Base-by-base conservation (phyloP, 2,797 vertebrate genomes). In the Triplophysa bombifrons region DNA sequence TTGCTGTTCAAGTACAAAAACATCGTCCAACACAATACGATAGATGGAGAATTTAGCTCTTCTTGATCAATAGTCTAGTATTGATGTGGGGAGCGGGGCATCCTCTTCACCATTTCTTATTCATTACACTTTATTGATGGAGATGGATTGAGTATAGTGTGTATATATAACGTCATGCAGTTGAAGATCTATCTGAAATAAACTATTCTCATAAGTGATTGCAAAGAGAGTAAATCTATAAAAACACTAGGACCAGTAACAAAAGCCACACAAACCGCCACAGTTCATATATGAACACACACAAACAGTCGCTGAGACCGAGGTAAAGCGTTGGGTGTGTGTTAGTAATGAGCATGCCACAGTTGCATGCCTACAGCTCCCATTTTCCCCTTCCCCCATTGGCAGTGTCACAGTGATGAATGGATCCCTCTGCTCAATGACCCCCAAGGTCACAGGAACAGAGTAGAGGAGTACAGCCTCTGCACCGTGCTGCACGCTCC, bases 381-480 rank as follows among this genome's bases (percentile, higher is more conserved):
- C 22, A 25, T 14, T 63, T 69, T 25, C 48, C 69, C 82, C 71
- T 25, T 85, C 70, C 72, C 83, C 82, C 86, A 85, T 83, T 82
- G 71, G 51, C 88, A 87, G 88, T 84, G 82, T 91, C 90, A 90
- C 76, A 78, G 85, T 93, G 90, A 93, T 93, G 87, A 93, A 93
- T 93, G 91, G 86, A 85, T 88, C 83, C 80, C 90, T 92, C 89
- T 83, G 82, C 72, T 80, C 60, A 76, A 80, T 90, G 92, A 93
- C 91, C 91, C 88, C 81, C 86, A 88, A 92, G 92, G 91, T 92
- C 91, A 88, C 30, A 50, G 51, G 20, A 46, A 38, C 72, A 55
- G 80, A 78, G 56, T 30, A 72, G 67, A 34, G 48, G 81, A 81
- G 76, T 78, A 66, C 60, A 75, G 80, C 50, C 58, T 41, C 74